Evolutionary conservation across 92 coral and sea anemone genomes (phyloP).

Genomic region (Nematostella vectensis): DNA sequence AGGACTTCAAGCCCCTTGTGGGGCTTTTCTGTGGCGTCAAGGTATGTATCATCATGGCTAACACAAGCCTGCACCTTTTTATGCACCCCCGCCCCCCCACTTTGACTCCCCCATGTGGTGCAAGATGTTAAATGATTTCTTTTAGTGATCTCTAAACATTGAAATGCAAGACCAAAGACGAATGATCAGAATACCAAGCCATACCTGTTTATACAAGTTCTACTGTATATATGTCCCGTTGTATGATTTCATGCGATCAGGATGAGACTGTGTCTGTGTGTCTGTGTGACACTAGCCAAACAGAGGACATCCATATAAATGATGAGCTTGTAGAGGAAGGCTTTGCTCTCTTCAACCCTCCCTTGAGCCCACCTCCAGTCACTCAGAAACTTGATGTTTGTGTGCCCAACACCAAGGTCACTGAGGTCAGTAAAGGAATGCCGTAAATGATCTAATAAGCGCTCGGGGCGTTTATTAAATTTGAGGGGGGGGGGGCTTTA

Average conservation of each 20-base stretch:
- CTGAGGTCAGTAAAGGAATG: too few species aligned
- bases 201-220: too few species aligned
- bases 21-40: constrained; percentile 70
- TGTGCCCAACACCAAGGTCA: background rate
- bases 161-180: background rate
- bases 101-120: too few species aligned
- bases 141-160: background rate
- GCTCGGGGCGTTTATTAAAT: too few species aligned
- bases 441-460: background rate
- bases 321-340: constrained; percentile 69
- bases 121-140: too few species aligned
- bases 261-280: constrained; percentile 56
- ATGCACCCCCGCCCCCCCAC: background rate
- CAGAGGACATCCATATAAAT: constrained; percentile 75
- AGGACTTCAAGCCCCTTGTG: constrained; percentile 58
- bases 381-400: background rate
- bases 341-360: constrained; percentile 63
- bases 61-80: background rate
- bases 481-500: too few species aligned
- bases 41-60: too few species aligned
- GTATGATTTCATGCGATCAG: too few species aligned
- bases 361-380: constrained; percentile 15
- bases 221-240: too few species aligned
- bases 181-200: too few species aligned
- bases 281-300: constrained; percentile 72